phyloP scores from a whole-genome alignment of 1,140 invertebrate genomes.

The Harpegnathos saltator region DNA sequence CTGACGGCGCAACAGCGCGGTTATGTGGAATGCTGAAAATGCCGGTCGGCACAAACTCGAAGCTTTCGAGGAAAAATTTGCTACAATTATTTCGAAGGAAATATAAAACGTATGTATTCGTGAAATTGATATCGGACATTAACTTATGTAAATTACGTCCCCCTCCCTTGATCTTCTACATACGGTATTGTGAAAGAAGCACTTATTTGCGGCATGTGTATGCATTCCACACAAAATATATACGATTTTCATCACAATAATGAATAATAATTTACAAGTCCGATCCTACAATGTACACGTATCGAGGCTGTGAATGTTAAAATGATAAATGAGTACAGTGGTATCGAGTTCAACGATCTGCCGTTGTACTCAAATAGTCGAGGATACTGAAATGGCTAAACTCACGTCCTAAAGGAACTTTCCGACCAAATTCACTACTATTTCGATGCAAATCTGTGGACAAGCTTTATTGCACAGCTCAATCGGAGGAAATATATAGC shows the following conservation, averaged over 20 bases:
- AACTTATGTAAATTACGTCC: neutral
- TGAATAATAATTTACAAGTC: neutral
- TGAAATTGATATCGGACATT: neutral
- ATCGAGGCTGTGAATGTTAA: conserved; percentile 5
- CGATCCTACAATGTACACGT: neutral
- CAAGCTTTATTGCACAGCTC: too few species aligned
- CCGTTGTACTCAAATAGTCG: conserved; percentile 57
- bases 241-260: neutral
- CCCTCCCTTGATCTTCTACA: neutral
- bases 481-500: neutral
- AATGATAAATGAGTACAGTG: conserved; percentile 60
- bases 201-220: neutral
- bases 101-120: neutral
- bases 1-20: neutral
- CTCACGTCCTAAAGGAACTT: neutral
- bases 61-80: neutral
- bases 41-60: neutral
- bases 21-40: neutral
- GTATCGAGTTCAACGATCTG: conserved; percentile 79
- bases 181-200: neutral
- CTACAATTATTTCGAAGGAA: neutral
- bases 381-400: neutral
- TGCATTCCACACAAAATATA: neutral
- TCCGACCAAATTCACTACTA: neutral
- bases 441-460: too few species aligned